Conservation (phyloP, 2,797 vertebrate genomes). For the Argya squamiceps region DNA sequence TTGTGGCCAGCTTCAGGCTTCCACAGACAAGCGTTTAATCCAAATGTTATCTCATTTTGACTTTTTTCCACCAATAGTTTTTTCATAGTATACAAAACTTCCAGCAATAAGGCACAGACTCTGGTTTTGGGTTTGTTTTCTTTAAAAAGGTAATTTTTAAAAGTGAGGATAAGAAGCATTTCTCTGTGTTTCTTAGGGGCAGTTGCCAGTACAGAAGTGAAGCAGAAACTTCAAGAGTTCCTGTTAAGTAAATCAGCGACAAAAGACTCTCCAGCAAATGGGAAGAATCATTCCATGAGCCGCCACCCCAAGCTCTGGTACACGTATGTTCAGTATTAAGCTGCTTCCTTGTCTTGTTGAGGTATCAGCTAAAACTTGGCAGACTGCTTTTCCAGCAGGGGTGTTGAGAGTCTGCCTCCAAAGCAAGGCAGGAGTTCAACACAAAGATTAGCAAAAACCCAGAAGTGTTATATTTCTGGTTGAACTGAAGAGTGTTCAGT, state of each 20-base stretch:
- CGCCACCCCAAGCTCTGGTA: constrained; percentile 97
- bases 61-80: neutral
- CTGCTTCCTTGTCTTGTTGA: neutral
- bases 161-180: neutral
- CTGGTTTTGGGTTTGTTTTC: neutral
- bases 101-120: neutral
- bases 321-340: constrained; percentile 83
- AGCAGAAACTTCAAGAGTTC: constrained; percentile 99
- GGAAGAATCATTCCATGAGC: constrained; percentile 86
- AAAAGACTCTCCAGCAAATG: constrained; percentile 88
- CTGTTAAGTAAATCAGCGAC: constrained; percentile 94
- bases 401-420: neutral
- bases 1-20: neutral
- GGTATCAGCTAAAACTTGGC: neutral
- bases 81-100: neutral
- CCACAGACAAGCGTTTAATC: neutral
- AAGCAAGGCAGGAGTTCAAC: neutral
- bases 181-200: constrained; percentile 84
- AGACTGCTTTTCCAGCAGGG: neutral
- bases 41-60: constrained; percentile 6
- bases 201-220: constrained; percentile 96
- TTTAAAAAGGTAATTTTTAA: neutral
- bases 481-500: neutral
- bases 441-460: neutral
- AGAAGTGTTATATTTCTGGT: neutral